These are phyloP conservation scores for Eupithecia centaureata DNA, from an alignment of 2,888 invertebrate species.

Conservation along the genomic window DNA sequence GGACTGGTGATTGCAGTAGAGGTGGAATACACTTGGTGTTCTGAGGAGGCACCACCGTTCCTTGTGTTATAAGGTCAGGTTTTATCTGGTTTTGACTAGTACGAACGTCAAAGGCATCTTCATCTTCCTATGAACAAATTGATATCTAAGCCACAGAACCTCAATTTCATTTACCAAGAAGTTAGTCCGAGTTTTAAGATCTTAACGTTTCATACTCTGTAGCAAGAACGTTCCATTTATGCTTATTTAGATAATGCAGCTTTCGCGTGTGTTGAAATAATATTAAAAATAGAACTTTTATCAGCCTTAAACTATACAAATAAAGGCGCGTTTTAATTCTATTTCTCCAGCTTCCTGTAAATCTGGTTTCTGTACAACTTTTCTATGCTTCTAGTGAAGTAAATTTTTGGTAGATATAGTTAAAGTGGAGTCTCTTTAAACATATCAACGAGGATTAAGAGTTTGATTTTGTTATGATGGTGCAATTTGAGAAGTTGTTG, in stretches of 20 bases:
- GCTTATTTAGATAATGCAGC: not conserved
- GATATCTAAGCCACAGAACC: not conserved
- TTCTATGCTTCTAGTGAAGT: constrained; percentile 48
- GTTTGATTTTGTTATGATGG: constrained; percentile 30
- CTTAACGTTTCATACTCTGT: not conserved
- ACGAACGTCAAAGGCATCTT: too few species aligned
- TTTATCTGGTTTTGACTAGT: not conserved
- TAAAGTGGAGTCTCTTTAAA: constrained; percentile 55
- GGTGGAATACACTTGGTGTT: too few species aligned
- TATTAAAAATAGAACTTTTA: not conserved
- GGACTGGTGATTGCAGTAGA: too few species aligned
- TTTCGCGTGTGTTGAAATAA: too few species aligned
- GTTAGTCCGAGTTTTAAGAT: not conserved
- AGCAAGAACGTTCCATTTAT: not conserved
- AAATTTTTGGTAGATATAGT: constrained; percentile 50
- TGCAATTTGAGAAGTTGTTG: constrained; percentile 18
- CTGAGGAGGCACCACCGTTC: too few species aligned
- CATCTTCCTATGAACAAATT: too few species aligned
- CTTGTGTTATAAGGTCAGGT: too few species aligned
- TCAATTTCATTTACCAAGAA: not conserved
- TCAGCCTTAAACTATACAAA: not conserved
- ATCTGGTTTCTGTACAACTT: constrained; percentile 7
- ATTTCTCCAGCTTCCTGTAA: too few species aligned
- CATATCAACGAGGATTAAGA: constrained; percentile 37
- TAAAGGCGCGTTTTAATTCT: too few species aligned